phyloP scores from a whole-genome alignment of 2,113 vertebrate species.

The Entelurus aequoreus region DNA sequence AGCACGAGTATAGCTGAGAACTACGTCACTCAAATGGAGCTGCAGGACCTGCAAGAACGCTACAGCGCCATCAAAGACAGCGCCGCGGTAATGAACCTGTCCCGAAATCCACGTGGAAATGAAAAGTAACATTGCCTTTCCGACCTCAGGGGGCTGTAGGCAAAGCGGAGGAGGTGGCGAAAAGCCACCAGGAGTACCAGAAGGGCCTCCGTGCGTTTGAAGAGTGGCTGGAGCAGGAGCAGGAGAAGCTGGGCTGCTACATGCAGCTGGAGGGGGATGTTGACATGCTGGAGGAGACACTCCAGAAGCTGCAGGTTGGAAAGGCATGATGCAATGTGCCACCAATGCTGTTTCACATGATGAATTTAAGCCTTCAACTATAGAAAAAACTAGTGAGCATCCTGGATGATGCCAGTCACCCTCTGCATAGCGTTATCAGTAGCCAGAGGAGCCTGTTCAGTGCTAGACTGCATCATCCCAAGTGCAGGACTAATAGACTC shows the following conservation, averaged over 20 bases:
- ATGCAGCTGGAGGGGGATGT: conserved; percentile 81
- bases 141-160: conserved; percentile 76
- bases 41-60: conserved; percentile 91
- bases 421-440: too few relatives aligned
- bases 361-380: neutral
- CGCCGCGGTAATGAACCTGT: conserved; percentile 72
- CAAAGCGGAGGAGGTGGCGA: conserved; percentile 81
- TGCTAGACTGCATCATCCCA: too few relatives aligned
- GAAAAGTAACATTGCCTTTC: neutral
- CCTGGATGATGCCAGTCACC: too few relatives aligned
- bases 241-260: conserved; percentile 79
- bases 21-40: conserved; percentile 85
- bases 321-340: neutral
- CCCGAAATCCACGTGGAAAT: too few relatives aligned
- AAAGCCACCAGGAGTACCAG: conserved; percentile 88
- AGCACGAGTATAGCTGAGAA: conserved; percentile 84
- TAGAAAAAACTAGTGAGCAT: too few relatives aligned
- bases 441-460: too few relatives aligned
- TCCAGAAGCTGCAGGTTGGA: conserved; percentile 84
- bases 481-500: too few relatives aligned
- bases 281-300: conserved; percentile 77
- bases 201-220: conserved; percentile 84
- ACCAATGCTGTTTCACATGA: neutral
- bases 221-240: conserved; percentile 86
- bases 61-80: conserved; percentile 79